A percentile compares a stretch with the other conserved stretches of the same genome.
phyloP scores from a whole-genome alignment of 2,888 invertebrate species.

The Axea sp. region DNA sequence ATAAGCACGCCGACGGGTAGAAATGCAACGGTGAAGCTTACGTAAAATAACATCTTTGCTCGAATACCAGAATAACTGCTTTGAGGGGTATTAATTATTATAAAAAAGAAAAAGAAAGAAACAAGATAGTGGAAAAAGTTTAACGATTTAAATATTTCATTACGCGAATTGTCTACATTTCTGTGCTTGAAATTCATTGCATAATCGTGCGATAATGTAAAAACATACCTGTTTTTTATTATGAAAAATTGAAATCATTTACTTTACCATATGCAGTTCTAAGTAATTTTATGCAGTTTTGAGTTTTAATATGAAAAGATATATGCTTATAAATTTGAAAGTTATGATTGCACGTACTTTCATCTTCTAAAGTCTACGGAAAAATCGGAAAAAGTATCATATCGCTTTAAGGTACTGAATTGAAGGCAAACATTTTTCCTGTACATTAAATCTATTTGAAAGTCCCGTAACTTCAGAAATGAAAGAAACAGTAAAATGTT shows the following conservation, averaged over 20 bases:
- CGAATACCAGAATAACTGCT: constrained; percentile 37
- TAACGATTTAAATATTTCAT: too few species aligned
- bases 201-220: too few species aligned
- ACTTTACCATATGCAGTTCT: too few species aligned
- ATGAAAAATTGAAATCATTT: too few species aligned
- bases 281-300: too few species aligned
- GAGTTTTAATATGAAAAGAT: too few species aligned
- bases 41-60: constrained; percentile 36
- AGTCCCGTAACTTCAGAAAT: not conserved
- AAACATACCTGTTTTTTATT: too few species aligned
- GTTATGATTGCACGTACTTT: not conserved
- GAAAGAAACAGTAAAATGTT: not conserved
- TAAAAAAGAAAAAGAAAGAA: too few species aligned
- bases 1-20: constrained; percentile 11
- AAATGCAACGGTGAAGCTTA: constrained; percentile 15
- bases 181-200: too few species aligned
- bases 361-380: not conserved
- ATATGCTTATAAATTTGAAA: not conserved
- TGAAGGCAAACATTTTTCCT: constrained; percentile 11
- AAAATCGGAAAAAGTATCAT: constrained; percentile 4
- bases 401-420: constrained; percentile 3
- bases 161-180: too few species aligned
- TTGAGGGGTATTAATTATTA: constrained; percentile 31
- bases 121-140: too few species aligned
- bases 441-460: constrained; percentile 7